Conservation (phyloP, 2,113 vertebrate species). For the Hemiscyllium ocellatum region DNA sequence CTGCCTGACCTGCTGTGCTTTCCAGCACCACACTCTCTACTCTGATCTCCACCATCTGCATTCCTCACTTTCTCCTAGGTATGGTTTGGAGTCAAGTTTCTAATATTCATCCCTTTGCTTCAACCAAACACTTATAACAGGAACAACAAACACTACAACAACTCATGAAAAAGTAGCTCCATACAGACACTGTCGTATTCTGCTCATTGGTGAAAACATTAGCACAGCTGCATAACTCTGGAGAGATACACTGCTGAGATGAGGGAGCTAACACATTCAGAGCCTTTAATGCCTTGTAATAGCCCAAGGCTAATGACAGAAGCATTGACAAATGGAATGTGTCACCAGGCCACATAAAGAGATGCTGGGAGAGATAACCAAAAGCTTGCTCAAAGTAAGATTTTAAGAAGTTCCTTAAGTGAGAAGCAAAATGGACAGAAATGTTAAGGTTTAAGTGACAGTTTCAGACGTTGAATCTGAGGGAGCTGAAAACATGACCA, state of each 20-base stretch:
- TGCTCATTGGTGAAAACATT: neutral
- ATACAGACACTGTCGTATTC: neutral
- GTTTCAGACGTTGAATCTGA: neutral
- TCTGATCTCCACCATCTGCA: no score
- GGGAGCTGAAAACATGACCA: neutral
- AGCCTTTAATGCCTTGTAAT: neutral
- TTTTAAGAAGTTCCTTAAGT: neutral
- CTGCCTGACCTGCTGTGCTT: no score
- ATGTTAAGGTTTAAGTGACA: neutral
- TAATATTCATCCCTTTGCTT: neutral
- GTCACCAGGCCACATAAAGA: neutral
- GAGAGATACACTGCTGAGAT: neutral
- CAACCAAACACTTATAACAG: neutral
- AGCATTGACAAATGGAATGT: neutral
- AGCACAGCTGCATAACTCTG: neutral
- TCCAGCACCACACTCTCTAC: no score
- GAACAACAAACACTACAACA: neutral
- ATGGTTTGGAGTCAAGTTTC: neutral
- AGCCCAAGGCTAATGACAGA: neutral
- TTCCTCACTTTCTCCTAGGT: neutral
- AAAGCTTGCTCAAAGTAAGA: neutral
- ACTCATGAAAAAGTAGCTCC: neutral
- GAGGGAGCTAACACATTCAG: neutral
- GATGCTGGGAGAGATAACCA: neutral
- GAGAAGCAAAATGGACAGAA: neutral